Conservation (phyloP, 2,113 vertebrate genomes). For the Ailurus styani region DNA sequence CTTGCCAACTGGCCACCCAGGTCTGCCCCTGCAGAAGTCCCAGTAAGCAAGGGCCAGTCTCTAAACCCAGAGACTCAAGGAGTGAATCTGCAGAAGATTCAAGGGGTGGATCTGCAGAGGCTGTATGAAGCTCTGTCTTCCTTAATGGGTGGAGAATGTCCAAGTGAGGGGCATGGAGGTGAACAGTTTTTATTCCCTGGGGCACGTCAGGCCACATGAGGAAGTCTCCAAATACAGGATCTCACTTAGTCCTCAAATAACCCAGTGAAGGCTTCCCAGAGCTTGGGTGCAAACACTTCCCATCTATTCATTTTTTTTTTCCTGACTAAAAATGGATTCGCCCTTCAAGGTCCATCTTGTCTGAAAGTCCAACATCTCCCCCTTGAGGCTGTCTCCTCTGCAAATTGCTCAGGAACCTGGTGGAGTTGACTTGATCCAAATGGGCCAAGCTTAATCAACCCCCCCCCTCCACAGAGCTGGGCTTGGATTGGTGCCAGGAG, state of each 20-base stretch:
- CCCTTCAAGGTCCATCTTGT: background rate
- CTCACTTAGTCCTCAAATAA: background rate
- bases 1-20: accelerated
- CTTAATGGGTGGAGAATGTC: background rate
- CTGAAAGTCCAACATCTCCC: background rate
- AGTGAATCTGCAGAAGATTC: background rate
- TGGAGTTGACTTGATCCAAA: background rate
- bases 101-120: background rate
- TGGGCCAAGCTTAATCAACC: background rate
- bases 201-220: background rate
- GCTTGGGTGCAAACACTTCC: background rate
- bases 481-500: background rate
- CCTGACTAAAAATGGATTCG: background rate
- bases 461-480: background rate
- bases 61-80: background rate
- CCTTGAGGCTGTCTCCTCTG: background rate
- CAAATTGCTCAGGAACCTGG: background rate
- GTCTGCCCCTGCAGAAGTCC: background rate
- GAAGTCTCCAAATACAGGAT: background rate
- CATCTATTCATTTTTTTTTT: background rate
- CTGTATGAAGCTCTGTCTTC: background rate
- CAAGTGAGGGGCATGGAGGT: no score
- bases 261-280: background rate
- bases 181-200: background rate
- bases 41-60: no score